Evolutionary conservation across 2,888 invertebrate species (phyloP).

Genomic region (Minunthozetes semirufus): DNA sequence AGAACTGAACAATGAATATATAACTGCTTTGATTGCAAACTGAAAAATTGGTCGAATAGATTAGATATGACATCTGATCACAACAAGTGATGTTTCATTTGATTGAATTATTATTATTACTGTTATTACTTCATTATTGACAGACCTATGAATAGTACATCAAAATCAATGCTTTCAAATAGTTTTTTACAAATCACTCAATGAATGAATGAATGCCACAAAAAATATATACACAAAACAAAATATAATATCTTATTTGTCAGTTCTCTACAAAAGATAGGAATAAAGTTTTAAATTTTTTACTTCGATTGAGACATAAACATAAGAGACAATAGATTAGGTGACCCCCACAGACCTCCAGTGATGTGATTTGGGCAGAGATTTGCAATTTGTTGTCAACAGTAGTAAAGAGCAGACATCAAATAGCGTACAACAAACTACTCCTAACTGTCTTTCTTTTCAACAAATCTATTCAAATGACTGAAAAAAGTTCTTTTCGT

Average conservation of each 20-base stretch:
- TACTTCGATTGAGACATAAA: neutral
- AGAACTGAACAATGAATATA: neutral
- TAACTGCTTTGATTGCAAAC: neutral
- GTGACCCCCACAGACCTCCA: neutral
- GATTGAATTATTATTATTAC: neutral
- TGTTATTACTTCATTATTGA: conserved; percentile 12
- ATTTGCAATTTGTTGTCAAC: neutral
- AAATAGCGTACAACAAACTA: no score
- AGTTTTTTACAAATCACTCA: neutral
- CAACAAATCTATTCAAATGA: conserved; percentile 9
- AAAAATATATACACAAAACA: neutral
- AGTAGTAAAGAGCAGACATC: neutral
- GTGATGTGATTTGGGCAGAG: neutral
- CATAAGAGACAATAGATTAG: neutral
- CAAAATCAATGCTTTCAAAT: neutral
- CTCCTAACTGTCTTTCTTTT: conserved; percentile 15
- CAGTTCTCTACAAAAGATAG: neutral
- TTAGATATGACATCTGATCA: neutral
- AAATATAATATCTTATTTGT: conserved; percentile 1
- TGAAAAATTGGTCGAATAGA: neutral
- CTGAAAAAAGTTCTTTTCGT: conserved; percentile 15
- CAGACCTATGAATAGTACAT: neutral
- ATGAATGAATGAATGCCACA: neutral
- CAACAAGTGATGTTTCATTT: conserved; percentile 17
- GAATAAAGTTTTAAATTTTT: neutral